These are phyloP conservation scores for Drosophila recens DNA, from an alignment of 2,888 invertebrate genomes.

Conservation along the genomic window DNA sequence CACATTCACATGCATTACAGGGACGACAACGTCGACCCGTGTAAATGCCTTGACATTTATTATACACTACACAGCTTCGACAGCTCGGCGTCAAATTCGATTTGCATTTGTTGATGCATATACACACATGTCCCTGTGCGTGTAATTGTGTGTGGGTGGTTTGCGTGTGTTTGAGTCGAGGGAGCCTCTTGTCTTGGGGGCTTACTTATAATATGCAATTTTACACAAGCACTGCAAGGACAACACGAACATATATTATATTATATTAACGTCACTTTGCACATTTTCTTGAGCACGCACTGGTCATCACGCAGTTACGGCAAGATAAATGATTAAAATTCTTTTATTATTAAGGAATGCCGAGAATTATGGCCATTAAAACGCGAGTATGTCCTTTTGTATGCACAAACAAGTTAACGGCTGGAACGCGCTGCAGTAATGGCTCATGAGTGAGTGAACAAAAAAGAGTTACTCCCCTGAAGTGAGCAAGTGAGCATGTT, in stretches of 20 bases:
- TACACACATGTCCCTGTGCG: constrained; percentile 4
- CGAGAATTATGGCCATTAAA: constrained; percentile 8
- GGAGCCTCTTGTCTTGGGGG: constrained; percentile 7
- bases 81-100: constrained; percentile 71
- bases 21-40: constrained; percentile 62
- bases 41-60: constrained; percentile 82
- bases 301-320: constrained; percentile 47
- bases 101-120: constrained; percentile 65
- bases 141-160: constrained; percentile 18
- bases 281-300: constrained; percentile 52
- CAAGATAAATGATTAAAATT: constrained; percentile 30
- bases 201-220: constrained; percentile 44
- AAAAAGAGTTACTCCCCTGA: too few relatives aligned
- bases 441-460: too few relatives aligned
- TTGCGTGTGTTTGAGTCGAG: constrained; percentile 7
- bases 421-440: constrained; percentile 25
- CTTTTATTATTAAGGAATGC: constrained; percentile 16
- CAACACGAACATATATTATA: constrained; percentile 18
- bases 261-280: constrained; percentile 35
- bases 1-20: constrained; percentile 27
- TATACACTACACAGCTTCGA: constrained; percentile 67
- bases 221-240: constrained; percentile 49
- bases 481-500: too few relatives aligned
- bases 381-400: constrained; percentile 22
- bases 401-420: constrained; percentile 21